A percentile compares a stretch with the other conserved stretches of the same genome.
Conservation (phyloP, 1,140 invertebrate species). For the Trigoniulus corallinus region DNA sequence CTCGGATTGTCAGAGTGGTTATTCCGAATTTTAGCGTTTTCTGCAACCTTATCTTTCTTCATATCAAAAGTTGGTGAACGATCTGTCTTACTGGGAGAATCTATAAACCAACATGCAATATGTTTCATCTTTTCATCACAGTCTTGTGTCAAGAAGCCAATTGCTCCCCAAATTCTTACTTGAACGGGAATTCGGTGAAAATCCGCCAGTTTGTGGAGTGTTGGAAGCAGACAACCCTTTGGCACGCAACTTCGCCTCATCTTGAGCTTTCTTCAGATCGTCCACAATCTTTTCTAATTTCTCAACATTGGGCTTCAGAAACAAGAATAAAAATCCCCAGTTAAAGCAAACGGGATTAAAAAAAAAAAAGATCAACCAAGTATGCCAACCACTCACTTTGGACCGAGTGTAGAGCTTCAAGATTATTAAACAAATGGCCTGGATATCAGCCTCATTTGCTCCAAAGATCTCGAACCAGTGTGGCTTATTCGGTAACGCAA, state of each 20-base stretch:
- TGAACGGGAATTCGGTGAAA: constrained; percentile 3
- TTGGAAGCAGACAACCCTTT: not conserved
- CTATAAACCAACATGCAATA: not conserved
- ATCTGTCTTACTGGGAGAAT: not conserved
- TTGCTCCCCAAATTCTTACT: constrained; percentile 1
- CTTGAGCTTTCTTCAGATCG: constrained; percentile 2
- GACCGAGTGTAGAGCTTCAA: constrained; percentile 63
- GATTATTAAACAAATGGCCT: constrained; percentile 67
- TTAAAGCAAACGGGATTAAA: not conserved
- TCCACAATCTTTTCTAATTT: constrained; percentile 7
- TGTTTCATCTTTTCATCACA: no score
- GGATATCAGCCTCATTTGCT: constrained; percentile 62
- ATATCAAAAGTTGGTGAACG: not conserved
- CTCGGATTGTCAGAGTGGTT: not conserved
- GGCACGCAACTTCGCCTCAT: constrained; percentile 6
- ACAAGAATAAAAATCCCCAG: constrained; percentile 1
- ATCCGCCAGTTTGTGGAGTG: constrained; percentile 2
- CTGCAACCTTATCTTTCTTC: constrained; percentile 2
- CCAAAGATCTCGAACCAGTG: constrained; percentile 78
- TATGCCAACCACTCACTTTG: constrained; percentile 54
- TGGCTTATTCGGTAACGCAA: constrained; percentile 69
- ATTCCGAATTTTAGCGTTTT: constrained; percentile 3
- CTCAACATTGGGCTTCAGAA: constrained; percentile 2
- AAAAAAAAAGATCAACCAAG: not conserved
- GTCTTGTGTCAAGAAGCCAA: not conserved